Conservation (phyloP, 2,113 vertebrate species). For the Gavia stellata region DNA sequence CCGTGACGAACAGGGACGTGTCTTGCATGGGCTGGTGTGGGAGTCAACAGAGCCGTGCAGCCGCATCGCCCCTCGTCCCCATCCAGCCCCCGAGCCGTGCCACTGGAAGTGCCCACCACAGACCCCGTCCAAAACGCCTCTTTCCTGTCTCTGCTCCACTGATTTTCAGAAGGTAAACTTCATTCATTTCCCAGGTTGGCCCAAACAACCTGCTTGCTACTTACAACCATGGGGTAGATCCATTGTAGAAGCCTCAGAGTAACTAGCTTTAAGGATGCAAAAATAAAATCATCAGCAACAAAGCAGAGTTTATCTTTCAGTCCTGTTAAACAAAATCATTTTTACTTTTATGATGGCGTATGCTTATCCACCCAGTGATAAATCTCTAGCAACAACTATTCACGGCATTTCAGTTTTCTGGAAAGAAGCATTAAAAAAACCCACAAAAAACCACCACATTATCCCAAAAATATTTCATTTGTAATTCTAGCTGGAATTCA, state of each 20-base stretch:
- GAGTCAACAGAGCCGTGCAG: neutral
- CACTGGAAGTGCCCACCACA: neutral
- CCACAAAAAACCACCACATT: neutral
- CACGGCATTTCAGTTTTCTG: neutral
- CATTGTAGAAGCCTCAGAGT: neutral
- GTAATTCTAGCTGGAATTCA: neutral
- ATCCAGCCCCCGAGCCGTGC: neutral
- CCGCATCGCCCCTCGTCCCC: neutral
- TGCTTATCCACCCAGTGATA: neutral
- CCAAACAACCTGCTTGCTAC: neutral
- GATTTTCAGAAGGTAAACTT: neutral
- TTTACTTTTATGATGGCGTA: neutral
- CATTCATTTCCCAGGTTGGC: neutral
- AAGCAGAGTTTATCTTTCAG: neutral
- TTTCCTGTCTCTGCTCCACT: neutral
- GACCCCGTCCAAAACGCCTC: neutral
- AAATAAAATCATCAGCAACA: neutral
- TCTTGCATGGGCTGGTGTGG: rapidly evolving
- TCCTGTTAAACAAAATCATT: neutral
- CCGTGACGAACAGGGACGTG: rapidly evolving
- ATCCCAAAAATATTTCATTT: neutral
- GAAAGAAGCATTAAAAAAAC: neutral
- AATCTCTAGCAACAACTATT: neutral
- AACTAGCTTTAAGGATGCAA: neutral
- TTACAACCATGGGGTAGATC: neutral